Conservation (phyloP, 2,113 vertebrate genomes). For the Odobenus rosmarus region DNA sequence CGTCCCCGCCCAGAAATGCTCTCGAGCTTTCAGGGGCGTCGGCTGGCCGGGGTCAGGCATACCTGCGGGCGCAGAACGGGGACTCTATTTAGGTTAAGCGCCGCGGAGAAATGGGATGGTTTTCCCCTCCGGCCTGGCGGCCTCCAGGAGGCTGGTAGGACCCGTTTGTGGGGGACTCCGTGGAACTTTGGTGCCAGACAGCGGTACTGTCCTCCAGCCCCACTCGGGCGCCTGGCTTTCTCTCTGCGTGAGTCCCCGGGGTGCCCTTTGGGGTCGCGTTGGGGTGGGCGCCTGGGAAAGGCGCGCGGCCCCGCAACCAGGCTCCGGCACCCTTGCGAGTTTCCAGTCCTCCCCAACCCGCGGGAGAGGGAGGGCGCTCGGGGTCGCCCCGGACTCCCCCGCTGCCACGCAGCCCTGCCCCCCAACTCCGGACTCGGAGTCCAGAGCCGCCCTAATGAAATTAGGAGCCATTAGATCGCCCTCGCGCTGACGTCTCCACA, state of each 20-base stretch:
- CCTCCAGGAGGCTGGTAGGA: background rate
- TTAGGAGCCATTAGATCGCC: slow-evolving; percentile 90
- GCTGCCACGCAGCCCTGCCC: background rate
- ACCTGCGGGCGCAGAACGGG: background rate
- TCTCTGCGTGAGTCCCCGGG: too few species aligned
- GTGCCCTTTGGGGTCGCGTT: background rate
- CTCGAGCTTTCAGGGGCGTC: rapidly evolving
- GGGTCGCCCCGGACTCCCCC: background rate
- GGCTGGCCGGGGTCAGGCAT: rapidly evolving
- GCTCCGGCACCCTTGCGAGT: background rate
- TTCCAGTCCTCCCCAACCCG: background rate
- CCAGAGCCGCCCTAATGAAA: slow-evolving; percentile 87
- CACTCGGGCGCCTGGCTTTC: background rate
- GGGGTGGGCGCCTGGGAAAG: background rate
- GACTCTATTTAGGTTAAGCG: background rate
- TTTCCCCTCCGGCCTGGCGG: background rate
- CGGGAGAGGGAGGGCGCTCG: rapidly evolving
- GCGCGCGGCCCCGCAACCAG: background rate
- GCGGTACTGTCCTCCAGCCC: too few species aligned
- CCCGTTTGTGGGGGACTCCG: background rate
- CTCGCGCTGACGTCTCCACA: slow-evolving; percentile 83
- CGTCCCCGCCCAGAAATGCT: too few species aligned
- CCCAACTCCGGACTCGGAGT: slow-evolving; percentile 76
- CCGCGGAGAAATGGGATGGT: rapidly evolving
- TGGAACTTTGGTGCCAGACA: background rate